These are phyloP conservation scores for Clinocottus analis DNA, from an alignment of 2,113 vertebrate genomes.

Conservation along the genomic window DNA sequence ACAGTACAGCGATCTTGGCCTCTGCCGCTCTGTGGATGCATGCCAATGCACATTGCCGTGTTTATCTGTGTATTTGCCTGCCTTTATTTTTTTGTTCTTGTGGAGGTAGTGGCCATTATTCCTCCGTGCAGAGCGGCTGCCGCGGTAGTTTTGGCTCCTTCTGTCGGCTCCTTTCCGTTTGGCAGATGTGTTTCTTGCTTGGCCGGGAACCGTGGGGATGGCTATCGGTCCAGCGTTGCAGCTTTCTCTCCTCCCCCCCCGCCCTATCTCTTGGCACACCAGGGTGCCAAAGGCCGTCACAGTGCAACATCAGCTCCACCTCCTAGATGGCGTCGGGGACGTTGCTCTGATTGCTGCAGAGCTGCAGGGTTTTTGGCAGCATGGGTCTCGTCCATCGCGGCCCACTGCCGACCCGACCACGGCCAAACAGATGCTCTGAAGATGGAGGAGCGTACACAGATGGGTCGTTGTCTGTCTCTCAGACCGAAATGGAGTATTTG, in stretches of 20 bases:
- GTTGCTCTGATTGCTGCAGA: constrained; percentile 14
- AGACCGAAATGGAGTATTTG: constrained; percentile 37
- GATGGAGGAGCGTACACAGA: constrained; percentile 42
- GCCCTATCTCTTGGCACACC: constrained; percentile 33
- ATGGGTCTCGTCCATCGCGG: constrained; percentile 13
- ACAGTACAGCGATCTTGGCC: constrained; percentile 21
- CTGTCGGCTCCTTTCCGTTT: constrained; percentile 36
- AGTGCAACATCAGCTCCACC: constrained; percentile 59
- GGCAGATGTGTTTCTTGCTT: constrained; percentile 42
- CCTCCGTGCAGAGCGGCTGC: constrained; percentile 35
- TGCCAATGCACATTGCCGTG: constrained; percentile 7
- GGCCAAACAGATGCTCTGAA: constrained; percentile 59
- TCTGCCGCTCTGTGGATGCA: constrained; percentile 8
- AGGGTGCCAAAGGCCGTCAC: constrained; percentile 47
- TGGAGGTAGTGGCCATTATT: constrained; percentile 3
- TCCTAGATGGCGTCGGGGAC: constrained; percentile 42
- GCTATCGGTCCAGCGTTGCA: constrained; percentile 33
- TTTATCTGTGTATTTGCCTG: constrained; percentile 6
- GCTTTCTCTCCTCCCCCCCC: constrained; percentile 23
- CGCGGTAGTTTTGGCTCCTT: constrained; percentile 8
- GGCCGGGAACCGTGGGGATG: constrained; percentile 21
- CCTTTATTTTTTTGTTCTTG: constrained; percentile 8
- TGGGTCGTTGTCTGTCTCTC: constrained; percentile 44
- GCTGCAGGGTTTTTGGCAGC: constrained; percentile 54
- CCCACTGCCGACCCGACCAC: constrained; percentile 38